These are phyloP conservation scores for Digitonthophagus gazella DNA, from an alignment of 2,888 invertebrate genomes.

Conservation along the genomic window DNA sequence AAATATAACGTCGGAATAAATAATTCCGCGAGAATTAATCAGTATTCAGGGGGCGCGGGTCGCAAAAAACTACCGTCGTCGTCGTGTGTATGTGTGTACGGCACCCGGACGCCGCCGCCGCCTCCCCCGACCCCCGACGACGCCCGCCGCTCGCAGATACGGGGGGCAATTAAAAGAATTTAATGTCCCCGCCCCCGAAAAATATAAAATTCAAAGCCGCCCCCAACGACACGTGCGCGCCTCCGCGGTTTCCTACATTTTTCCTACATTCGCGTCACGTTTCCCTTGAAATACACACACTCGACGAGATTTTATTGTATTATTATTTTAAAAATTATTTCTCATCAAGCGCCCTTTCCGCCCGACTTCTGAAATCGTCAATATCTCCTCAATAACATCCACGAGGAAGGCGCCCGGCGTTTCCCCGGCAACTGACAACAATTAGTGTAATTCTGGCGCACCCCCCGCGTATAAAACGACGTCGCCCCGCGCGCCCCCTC, in stretches of 20 bases:
- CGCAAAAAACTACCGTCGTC: not conserved
- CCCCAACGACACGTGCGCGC: constrained; percentile 1
- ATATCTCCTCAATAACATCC: not conserved
- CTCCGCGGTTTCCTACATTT: no score
- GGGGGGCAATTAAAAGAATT: constrained; percentile 15
- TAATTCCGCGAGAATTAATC: constrained; percentile 15
- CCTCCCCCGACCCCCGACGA: not conserved
- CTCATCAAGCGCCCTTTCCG: no score
- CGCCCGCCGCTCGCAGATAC: constrained; percentile 10
- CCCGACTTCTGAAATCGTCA: no score
- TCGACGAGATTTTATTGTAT: no score
- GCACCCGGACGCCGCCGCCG: not conserved
- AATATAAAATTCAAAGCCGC: constrained; percentile 15
- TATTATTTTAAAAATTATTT: no score
- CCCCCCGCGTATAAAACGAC: constrained; percentile 8
- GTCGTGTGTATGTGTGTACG: not conserved
- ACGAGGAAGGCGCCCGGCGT: constrained; percentile 34
- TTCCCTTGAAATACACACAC: not conserved
- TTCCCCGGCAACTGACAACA: constrained; percentile 51
- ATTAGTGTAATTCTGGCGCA: constrained; percentile 50
- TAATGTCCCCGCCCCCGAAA: constrained; percentile 13
- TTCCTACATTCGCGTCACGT: constrained; percentile 9
- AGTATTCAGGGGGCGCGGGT: constrained; percentile 14
- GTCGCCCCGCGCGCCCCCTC: constrained; percentile 24
- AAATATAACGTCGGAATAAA: constrained; percentile 17